phyloP scores from a whole-genome alignment of 2,888 invertebrate genomes.

The Augochlorella aurata region DNA sequence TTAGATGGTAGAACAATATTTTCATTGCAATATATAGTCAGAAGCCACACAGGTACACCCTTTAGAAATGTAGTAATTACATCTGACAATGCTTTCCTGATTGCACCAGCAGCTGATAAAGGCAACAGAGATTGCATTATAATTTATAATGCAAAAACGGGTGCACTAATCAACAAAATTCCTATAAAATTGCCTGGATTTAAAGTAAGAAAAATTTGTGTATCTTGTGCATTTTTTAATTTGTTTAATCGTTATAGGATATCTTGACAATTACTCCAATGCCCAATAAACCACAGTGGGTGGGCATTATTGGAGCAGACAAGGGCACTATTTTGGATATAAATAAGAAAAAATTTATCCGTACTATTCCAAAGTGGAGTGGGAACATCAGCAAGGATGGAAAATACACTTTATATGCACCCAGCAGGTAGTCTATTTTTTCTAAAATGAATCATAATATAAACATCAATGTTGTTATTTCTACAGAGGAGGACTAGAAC shows the following conservation, averaged over 20 bases:
- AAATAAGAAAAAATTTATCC: conserved; percentile 92
- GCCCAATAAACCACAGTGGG: conserved; percentile 92
- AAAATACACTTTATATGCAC: conserved; percentile 95
- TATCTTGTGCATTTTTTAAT: neutral
- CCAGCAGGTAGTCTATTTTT: conserved; percentile 84
- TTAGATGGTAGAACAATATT: conserved; percentile 90
- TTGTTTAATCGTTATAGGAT: conserved; percentile 83
- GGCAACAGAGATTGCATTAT: conserved; percentile 91
- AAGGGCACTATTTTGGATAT: conserved; percentile 96
- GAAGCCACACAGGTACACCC: conserved; percentile 86
- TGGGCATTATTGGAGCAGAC: conserved; percentile 94
- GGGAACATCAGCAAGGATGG: conserved; percentile 94
- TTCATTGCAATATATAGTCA: conserved; percentile 91
- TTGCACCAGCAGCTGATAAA: conserved; percentile 92
- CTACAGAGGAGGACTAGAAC: conserved; percentile 93
- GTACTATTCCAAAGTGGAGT: conserved; percentile 95
- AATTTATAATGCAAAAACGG: conserved; percentile 92
- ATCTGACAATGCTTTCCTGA: conserved; percentile 90
- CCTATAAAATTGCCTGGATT: conserved; percentile 83
- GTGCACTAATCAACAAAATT: conserved; percentile 84
- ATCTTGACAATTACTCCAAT: conserved; percentile 89
- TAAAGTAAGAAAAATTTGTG: conserved; percentile 82
- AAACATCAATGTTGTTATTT: neutral
- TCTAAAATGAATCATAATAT: neutral
- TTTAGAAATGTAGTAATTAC: conserved; percentile 92